phyloP scores from a whole-genome alignment of 1,140 invertebrate species.

The Rhyacophila brunnea region DNA sequence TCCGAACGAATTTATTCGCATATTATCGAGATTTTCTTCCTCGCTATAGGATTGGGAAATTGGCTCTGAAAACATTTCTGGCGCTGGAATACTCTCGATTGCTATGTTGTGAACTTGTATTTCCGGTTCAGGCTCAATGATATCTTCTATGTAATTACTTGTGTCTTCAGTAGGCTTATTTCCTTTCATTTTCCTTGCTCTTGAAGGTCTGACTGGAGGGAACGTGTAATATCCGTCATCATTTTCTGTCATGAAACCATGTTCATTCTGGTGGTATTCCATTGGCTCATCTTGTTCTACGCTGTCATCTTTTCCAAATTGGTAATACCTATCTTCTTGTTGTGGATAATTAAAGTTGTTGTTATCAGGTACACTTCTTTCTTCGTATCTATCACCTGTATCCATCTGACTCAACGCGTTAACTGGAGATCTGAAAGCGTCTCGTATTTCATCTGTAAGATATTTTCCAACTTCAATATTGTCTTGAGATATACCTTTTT shows the following conservation, averaged over 20 bases:
- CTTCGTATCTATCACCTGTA: conserved; percentile 39
- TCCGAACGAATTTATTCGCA: conserved; percentile 20
- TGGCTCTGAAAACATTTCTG: conserved; percentile 23
- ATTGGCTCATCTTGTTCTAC: conserved; percentile 14
- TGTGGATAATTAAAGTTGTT: conserved; percentile 43
- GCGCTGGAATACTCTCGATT: conserved; percentile 16
- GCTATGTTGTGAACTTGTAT: conserved; percentile 10
- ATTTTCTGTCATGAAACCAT: conserved; percentile 47
- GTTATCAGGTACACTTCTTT: conserved; percentile 41
- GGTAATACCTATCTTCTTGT: conserved; percentile 41
- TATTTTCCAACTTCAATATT: conserved; percentile 75
- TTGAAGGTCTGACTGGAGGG: conserved; percentile 50
- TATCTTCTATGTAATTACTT: conserved; percentile 32
- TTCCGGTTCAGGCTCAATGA: not conserved
- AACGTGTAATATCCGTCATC: conserved; percentile 55
- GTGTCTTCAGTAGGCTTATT: conserved; percentile 14
- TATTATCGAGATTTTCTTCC: conserved; percentile 12
- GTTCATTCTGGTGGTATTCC: conserved; percentile 38
- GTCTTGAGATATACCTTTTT: conserved; percentile 76
- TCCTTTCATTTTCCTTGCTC: conserved; percentile 51
- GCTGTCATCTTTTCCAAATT: conserved; percentile 27
- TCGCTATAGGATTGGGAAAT: conserved; percentile 3
- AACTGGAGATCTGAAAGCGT: conserved; percentile 68
- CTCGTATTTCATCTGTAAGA: conserved; percentile 73
- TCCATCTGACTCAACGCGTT: conserved; percentile 63